Evolutionary conservation across 37 sponge, comb jelly and placozoan genomes (phyloP).

Genomic region (Cladorhizidae sp.): DNA sequence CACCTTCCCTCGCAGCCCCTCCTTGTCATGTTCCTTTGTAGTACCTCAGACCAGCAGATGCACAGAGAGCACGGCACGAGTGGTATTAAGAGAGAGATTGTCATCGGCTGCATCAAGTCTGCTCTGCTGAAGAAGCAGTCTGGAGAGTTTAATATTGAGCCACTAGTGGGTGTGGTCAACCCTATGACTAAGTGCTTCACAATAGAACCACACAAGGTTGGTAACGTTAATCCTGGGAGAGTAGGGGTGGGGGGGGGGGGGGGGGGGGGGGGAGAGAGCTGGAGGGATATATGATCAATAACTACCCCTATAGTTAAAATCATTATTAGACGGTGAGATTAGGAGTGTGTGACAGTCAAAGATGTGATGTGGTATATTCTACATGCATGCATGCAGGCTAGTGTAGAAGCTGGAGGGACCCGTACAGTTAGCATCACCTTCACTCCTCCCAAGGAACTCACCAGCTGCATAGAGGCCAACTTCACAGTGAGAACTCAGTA

Average conservation of each 20-base stretch:
- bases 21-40: background rate
- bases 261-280: no score
- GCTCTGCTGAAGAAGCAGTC: constrained; percentile 24
- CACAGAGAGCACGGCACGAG: background rate
- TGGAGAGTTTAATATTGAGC: constrained; percentile 77
- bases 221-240: background rate
- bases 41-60: background rate
- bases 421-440: constrained; percentile 58
- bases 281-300: no score
- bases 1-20: background rate
- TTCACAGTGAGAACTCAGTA: constrained; percentile 46
- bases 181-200: constrained; percentile 58
- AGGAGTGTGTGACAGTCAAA: no score
- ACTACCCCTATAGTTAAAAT: no score
- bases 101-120: constrained; percentile 50
- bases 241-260: no score
- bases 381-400: constrained; percentile 32
- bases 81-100: constrained; percentile 9
- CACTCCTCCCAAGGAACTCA: constrained; percentile 38
- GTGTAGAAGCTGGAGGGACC: constrained; percentile 55
- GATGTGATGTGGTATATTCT: no score
- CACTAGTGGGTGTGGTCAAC: constrained; percentile 30
- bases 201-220: constrained; percentile 75
- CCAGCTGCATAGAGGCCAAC: constrained; percentile 19
- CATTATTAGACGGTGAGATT: no score